Conservation (phyloP, 2,888 invertebrate genomes). For the Chrysina gloriosa region DNA sequence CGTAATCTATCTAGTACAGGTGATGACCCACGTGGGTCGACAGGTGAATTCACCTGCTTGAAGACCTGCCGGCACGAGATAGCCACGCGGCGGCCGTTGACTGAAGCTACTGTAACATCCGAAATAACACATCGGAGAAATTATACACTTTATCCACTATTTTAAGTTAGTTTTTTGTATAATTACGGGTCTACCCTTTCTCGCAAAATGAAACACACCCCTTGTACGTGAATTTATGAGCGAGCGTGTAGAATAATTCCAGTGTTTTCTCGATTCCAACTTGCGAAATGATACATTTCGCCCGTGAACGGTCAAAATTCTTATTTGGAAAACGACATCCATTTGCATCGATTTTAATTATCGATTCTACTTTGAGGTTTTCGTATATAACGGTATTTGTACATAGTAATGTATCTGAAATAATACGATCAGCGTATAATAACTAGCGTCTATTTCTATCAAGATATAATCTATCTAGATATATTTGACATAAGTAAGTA, state of each 20-base stretch:
- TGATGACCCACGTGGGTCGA: conserved; percentile 52
- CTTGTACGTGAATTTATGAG: conserved; percentile 34
- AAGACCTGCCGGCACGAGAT: conserved; percentile 51
- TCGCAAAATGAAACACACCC: conserved; percentile 38
- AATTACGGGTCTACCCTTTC: conserved; percentile 41
- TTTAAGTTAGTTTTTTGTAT: conserved; percentile 38
- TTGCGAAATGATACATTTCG: conserved; percentile 9
- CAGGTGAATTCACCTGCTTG: conserved; percentile 54
- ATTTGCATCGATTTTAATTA: neutral
- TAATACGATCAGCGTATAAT: too few species aligned
- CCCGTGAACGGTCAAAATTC: too few species aligned
- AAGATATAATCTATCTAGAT: too few species aligned
- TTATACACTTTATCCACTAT: conserved; percentile 44
- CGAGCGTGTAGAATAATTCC: conserved; percentile 20
- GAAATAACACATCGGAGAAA: conserved; percentile 42
- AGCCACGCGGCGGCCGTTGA: conserved; percentile 51
- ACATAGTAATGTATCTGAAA: too few species aligned
- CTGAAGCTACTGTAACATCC: conserved; percentile 42
- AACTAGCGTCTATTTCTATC: too few species aligned
- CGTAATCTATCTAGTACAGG: conserved; percentile 51
- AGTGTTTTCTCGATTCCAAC: conserved; percentile 1
- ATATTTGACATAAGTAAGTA: too few species aligned
- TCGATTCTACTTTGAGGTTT: neutral
- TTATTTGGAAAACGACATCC: neutral
- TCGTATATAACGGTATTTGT: too few species aligned